A percentile compares a stretch with the other conserved stretches of the same genome.
Evolutionary conservation across 2,113 vertebrate species (phyloP).

Genomic region (Varanus komodoensis): DNA sequence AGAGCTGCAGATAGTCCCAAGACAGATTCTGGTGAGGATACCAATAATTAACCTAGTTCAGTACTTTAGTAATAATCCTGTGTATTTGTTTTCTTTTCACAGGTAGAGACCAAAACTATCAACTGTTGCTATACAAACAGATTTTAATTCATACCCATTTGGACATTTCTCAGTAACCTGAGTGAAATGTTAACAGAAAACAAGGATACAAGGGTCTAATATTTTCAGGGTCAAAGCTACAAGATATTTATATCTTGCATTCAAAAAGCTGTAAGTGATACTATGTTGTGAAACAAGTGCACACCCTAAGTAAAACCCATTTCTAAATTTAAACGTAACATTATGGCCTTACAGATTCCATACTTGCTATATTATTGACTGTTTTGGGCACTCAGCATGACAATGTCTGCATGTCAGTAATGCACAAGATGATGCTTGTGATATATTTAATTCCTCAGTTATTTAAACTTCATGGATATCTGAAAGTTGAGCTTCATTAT

Average conservation of each 20-base stretch:
- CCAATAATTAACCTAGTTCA: not conserved
- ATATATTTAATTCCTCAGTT: constrained; percentile 71
- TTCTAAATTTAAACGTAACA: constrained; percentile 69
- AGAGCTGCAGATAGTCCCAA: not conserved
- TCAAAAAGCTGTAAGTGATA: constrained; percentile 63
- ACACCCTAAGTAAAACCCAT: constrained; percentile 58
- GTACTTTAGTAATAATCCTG: not conserved
- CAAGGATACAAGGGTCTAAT: constrained; percentile 34
- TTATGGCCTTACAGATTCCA: constrained; percentile 66
- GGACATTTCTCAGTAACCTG: not conserved
- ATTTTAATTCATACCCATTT: not conserved
- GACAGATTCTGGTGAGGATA: not conserved
- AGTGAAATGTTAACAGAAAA: constrained; percentile 17
- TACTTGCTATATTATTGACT: constrained; percentile 60
- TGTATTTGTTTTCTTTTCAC: not conserved
- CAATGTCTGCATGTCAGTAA: constrained; percentile 68
- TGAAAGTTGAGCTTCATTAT: constrained; percentile 66
- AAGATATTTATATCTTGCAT: constrained; percentile 57
- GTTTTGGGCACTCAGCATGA: constrained; percentile 65
- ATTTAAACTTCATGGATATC: constrained; percentile 65
- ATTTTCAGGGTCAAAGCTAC: constrained; percentile 61
- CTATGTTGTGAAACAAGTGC: constrained; percentile 51
- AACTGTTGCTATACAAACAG: not conserved
- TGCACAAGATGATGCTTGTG: constrained; percentile 63
- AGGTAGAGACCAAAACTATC: not conserved